phyloP scores from a whole-genome alignment of 1,140 invertebrate genomes.

The Pentalonia nigronervosa region DNA sequence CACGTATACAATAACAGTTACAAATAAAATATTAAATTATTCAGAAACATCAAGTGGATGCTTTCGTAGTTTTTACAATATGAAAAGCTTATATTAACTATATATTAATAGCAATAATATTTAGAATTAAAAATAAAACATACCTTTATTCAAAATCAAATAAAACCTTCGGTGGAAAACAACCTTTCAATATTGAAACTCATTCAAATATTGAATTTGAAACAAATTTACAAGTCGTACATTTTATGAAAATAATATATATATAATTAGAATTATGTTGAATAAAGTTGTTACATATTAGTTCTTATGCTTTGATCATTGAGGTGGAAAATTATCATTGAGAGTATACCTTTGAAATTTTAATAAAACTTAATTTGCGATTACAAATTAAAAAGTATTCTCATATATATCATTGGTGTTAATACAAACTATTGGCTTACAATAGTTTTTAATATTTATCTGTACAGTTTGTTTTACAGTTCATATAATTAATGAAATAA shows the following conservation, averaged over 20 bases:
- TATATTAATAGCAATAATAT: background rate
- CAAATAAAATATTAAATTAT: background rate
- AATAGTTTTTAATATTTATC: background rate
- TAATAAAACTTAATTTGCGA: background rate
- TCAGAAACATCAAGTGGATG: background rate
- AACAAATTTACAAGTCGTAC: background rate
- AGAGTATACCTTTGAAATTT: background rate
- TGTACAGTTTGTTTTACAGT: background rate
- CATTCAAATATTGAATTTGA: too few species aligned
- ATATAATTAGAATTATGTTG: too few species aligned
- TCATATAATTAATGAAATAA: background rate
- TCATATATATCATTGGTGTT: background rate
- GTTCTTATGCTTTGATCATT: background rate
- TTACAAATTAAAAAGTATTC: background rate
- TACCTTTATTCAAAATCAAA: background rate
- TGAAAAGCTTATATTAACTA: background rate
- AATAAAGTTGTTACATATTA: background rate
- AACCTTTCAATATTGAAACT: background rate
- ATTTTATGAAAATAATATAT: background rate
- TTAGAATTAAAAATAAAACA: background rate
- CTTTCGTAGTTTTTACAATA: background rate
- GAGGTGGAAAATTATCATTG: background rate
- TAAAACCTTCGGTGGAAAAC: background rate
- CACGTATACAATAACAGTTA: background rate
- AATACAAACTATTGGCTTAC: background rate